A percentile compares a stretch with the other conserved stretches of the same genome.
Evolutionary conservation across 1,140 invertebrate species (phyloP).

Genomic region (Temnothorax longispinosus): DNA sequence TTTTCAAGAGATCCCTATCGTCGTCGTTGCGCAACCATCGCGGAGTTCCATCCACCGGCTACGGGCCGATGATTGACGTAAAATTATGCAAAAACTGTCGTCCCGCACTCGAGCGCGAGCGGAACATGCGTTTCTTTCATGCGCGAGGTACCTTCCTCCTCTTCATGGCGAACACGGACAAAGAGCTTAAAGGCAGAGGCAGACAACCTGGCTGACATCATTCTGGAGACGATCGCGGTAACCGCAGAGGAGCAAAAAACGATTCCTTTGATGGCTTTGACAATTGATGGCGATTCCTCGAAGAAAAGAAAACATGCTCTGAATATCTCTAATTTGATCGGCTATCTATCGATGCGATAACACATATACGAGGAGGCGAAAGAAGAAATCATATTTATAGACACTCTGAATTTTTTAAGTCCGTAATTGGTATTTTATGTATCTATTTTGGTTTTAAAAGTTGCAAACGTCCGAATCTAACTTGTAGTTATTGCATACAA

Average conservation of each 20-base stretch:
- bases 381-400: background rate
- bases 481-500: background rate
- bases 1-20: constrained; percentile 38
- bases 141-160: background rate
- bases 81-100: constrained; percentile 60
- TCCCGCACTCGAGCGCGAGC: constrained; percentile 24
- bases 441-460: background rate
- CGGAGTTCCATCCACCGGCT: background rate
- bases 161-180: constrained; percentile 2
- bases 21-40: constrained; percentile 29
- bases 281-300: background rate
- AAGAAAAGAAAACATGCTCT: background rate
- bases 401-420: background rate
- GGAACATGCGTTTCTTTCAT: constrained; percentile 31
- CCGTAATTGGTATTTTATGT: background rate
- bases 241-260: background rate
- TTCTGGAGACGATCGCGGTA: constrained; percentile 1
- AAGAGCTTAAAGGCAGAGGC: constrained; percentile 15
- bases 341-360: background rate
- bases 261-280: constrained; percentile 1
- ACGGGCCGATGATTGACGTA: constrained; percentile 53
- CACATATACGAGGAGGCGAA: background rate
- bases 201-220: constrained; percentile 37
- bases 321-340: background rate
- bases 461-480: background rate